Evolutionary conservation across 2,888 invertebrate species (phyloP).

Genomic region (Ectemnius cavifrons): DNA sequence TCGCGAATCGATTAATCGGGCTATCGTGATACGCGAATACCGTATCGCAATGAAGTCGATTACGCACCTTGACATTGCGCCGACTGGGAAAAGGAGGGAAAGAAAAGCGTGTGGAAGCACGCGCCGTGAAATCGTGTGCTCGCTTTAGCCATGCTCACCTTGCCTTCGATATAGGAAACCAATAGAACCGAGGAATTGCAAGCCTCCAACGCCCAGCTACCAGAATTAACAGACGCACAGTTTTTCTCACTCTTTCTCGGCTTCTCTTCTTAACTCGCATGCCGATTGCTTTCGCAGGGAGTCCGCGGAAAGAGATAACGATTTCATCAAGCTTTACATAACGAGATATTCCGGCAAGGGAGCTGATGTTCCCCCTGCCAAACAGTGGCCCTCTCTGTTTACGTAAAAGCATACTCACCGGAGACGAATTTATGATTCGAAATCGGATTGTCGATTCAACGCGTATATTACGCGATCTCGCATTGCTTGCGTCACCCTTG

Average conservation of each 20-base stretch:
- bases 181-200: conserved; percentile 26
- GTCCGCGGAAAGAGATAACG: conserved; percentile 33
- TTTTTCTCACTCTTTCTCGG: background rate
- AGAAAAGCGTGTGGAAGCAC: conserved; percentile 30
- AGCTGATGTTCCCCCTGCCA: conserved; percentile 3
- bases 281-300: background rate
- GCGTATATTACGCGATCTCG: background rate
- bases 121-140: conserved; percentile 19
- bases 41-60: conserved; percentile 6
- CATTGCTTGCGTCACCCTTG: conserved; percentile 16
- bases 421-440: conserved; percentile 27
- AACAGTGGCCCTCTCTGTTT: conserved; percentile 16
- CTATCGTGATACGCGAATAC: background rate
- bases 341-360: conserved; percentile 23
- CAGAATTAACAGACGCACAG: conserved; percentile 18
- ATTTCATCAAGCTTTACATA: conserved; percentile 62
- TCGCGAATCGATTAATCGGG: background rate
- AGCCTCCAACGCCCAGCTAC: conserved; percentile 10
- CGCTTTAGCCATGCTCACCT: conserved; percentile 47
- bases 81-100: conserved; percentile 39
- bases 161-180: conserved; percentile 45
- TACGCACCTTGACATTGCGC: conserved; percentile 54
- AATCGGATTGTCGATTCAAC: conserved; percentile 29
- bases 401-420: conserved; percentile 12
- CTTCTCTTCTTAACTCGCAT: background rate